Conservation (phyloP, 2,888 invertebrate species). For the Drosophila anceps region DNA sequence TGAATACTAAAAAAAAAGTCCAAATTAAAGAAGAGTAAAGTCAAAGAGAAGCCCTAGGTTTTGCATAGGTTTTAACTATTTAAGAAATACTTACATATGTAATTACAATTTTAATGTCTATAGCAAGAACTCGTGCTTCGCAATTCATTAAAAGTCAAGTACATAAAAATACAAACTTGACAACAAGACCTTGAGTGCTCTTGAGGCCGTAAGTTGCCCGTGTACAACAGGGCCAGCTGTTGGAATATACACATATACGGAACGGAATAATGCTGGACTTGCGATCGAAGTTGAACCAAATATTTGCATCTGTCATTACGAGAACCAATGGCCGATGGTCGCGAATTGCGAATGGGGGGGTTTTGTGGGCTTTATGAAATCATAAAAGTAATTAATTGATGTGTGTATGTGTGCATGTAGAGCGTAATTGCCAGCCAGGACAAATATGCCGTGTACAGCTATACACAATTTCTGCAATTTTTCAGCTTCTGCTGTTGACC, state of each 20-base stretch:
- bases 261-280: conserved; percentile 26
- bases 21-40: background rate
- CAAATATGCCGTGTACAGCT: conserved; percentile 62
- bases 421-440: conserved; percentile 65
- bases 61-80: too few relatives aligned
- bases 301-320: conserved; percentile 71
- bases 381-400: conserved; percentile 80
- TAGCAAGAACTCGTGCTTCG: background rate
- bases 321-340: conserved; percentile 19
- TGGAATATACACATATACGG: conserved; percentile 4
- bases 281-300: conserved; percentile 50
- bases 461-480: conserved; percentile 60
- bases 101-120: background rate
- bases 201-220: conserved; percentile 6
- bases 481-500: conserved; percentile 63
- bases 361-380: conserved; percentile 58
- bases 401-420: conserved; percentile 45
- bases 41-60: too few relatives aligned
- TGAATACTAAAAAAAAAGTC: background rate
- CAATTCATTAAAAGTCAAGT: conserved; percentile 25
- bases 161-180: conserved; percentile 1
- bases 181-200: background rate
- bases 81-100: too few relatives aligned
- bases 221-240: conserved; percentile 10
- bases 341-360: background rate